Percentiles rank a stretch among this genome's conserved stretches.
Evolutionary conservation across 2,113 vertebrate species (phyloP).

Genomic region (Anhinga anhinga): DNA sequence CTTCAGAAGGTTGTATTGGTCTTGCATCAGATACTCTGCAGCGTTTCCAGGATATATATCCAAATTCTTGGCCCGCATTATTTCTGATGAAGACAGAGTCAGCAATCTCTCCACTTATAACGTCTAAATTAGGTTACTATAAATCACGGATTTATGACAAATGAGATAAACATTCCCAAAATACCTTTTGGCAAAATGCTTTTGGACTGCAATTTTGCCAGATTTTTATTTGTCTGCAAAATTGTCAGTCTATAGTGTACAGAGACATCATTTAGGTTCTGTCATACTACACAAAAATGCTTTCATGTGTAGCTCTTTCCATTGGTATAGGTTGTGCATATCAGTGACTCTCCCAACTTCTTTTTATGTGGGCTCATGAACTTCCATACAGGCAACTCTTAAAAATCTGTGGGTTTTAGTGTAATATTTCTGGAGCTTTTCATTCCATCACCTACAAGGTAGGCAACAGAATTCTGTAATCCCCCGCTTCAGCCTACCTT

Average conservation of each 20-base stretch:
- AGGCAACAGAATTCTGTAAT: neutral
- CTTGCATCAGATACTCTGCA: neutral
- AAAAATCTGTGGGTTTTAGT: neutral
- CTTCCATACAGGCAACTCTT: neutral
- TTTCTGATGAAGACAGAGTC: constrained; percentile 21
- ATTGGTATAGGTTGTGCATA: neutral
- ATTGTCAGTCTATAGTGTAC: constrained; percentile 20
- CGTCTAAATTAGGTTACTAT: constrained; percentile 42
- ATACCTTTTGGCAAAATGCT: constrained; percentile 53
- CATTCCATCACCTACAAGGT: neutral
- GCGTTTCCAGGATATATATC: neutral
- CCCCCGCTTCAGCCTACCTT: neutral
- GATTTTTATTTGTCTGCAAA: constrained; percentile 52
- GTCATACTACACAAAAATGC: neutral
- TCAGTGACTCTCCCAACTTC: neutral
- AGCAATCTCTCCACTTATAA: constrained; percentile 21
- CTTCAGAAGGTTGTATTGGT: neutral
- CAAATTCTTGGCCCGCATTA: neutral
- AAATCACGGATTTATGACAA: constrained; percentile 42
- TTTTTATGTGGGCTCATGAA: neutral
- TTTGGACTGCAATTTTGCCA: constrained; percentile 36
- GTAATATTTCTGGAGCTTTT: neutral
- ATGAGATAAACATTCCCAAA: constrained; percentile 40
- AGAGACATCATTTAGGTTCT: constrained; percentile 30
- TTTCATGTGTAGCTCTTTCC: neutral